Evolutionary conservation across 2,797 vertebrate species (phyloP).

Genomic region (Hypotaenidia philippensis): DNA sequence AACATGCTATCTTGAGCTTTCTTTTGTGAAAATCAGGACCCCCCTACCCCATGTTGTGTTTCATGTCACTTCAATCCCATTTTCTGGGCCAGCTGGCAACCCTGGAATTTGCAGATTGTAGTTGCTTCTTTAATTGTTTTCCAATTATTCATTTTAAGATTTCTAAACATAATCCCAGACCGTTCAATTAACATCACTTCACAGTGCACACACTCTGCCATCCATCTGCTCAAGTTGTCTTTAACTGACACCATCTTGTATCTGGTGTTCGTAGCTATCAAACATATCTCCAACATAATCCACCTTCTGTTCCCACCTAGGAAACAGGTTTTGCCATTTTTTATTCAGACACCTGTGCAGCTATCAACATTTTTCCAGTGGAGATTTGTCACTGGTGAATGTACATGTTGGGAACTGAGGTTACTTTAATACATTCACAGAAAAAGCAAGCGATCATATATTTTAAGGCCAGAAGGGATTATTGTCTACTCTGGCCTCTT

Average conservation of each 20-base stretch:
- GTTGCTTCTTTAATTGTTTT: conserved; percentile 58
- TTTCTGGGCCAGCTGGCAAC: conserved; percentile 37
- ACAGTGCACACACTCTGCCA: conserved; percentile 27
- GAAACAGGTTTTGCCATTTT: conserved; percentile 68
- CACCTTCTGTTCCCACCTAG: conserved; percentile 71
- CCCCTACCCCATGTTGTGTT: not conserved
- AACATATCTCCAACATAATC: conserved; percentile 45
- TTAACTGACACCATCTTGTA: conserved; percentile 64
- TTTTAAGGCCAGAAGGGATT: conserved; percentile 7
- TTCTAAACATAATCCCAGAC: conserved; percentile 63
- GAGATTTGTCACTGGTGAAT: conserved; percentile 13
- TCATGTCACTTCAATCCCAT: conserved; percentile 23
- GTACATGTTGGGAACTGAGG: not conserved
- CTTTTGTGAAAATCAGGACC: not conserved
- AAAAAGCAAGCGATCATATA: not conserved
- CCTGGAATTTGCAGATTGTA: conserved; percentile 31
- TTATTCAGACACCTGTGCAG: conserved; percentile 50
- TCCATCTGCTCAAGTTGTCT: conserved; percentile 75
- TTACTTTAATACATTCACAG: not conserved
- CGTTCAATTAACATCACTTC: conserved; percentile 69
- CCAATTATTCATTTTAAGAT: conserved; percentile 44
- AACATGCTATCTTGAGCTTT: not conserved
- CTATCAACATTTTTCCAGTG: conserved; percentile 42
- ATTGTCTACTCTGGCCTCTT: not conserved
- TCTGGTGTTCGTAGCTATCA: conserved; percentile 66